These are phyloP conservation scores for Psittacula echo DNA, from an alignment of 2,797 vertebrate genomes.

Conservation along the genomic window DNA sequence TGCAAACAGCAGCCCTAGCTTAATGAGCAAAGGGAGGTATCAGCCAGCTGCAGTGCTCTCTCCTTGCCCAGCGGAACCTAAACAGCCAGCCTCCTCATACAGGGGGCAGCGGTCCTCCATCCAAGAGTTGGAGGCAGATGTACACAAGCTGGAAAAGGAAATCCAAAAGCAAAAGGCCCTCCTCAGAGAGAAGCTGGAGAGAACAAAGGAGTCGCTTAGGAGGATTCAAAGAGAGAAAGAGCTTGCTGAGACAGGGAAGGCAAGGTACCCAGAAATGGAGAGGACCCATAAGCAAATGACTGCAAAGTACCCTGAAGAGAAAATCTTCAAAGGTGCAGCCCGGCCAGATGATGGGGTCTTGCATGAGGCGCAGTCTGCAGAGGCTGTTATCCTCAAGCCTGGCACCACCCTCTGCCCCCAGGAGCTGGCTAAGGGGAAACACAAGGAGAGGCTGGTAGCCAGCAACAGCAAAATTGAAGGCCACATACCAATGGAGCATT, in stretches of 20 bases:
- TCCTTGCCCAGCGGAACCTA: not conserved
- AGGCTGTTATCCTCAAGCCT: not conserved
- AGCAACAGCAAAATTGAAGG: constrained; percentile 64
- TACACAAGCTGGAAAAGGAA: constrained; percentile 69
- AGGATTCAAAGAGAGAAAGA: constrained; percentile 76
- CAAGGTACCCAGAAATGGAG: constrained; percentile 4
- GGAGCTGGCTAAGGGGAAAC: constrained; percentile 26
- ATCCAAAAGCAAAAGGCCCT: constrained; percentile 81
- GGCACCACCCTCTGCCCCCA: not conserved
- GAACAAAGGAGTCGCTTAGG: constrained; percentile 75
- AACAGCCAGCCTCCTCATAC: not conserved
- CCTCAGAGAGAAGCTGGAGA: constrained; percentile 83
- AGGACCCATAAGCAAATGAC: constrained; percentile 8
- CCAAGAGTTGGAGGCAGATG: constrained; percentile 70
- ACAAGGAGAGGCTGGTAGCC: constrained; percentile 47
- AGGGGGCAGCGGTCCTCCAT: constrained; percentile 50
- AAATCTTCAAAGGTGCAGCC: not conserved
- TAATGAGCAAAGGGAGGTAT: not conserved
- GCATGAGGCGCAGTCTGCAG: not conserved
- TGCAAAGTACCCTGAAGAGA: not conserved
- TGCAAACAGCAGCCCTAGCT: not conserved
- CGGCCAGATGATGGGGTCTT: not conserved
- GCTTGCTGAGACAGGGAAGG: constrained; percentile 38
- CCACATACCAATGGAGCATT: not conserved
- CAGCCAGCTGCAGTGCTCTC: not conserved